These are phyloP conservation scores for Anaspis maculata DNA, from an alignment of 2,888 invertebrate species.

Conservation along the genomic window DNA sequence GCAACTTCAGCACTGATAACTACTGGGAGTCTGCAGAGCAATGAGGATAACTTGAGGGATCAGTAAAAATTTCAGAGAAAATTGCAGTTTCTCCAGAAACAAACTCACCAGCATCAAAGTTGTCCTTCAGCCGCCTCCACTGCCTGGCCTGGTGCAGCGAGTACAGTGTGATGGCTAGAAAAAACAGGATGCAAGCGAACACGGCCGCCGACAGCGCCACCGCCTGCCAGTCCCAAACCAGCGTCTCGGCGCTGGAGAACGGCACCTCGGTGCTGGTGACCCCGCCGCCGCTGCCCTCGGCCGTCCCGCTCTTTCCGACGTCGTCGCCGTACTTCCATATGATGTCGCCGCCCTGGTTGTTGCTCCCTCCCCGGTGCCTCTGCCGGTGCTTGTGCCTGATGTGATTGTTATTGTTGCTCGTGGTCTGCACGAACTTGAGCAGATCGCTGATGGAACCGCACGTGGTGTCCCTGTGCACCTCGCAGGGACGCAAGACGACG, in stretches of 20 bases:
- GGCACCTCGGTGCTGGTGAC: constrained; percentile 38
- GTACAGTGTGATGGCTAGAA: constrained; percentile 67
- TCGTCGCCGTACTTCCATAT: constrained; percentile 21
- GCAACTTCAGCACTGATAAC: too few species aligned
- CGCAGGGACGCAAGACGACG: constrained; percentile 65
- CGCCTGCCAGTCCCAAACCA: constrained; percentile 67
- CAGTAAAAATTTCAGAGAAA: too few species aligned
- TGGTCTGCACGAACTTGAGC: constrained; percentile 12
- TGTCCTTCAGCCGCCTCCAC: constrained; percentile 70
- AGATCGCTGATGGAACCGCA: constrained; percentile 61
- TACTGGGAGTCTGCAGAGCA: too few species aligned
- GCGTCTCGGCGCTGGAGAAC: constrained; percentile 42
- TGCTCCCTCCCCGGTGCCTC: constrained; percentile 21
- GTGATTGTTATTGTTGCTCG: constrained; percentile 4
- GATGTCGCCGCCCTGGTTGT: constrained; percentile 15
- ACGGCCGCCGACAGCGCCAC: constrained; percentile 64
- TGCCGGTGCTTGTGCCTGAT: constrained; percentile 24
- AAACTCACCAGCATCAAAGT: constrained; percentile 69
- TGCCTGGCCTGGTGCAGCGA: constrained; percentile 70
- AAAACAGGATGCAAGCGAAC: constrained; percentile 70
- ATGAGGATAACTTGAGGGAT: too few species aligned
- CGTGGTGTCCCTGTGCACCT: constrained; percentile 64
- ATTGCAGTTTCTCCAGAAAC: too few species aligned
- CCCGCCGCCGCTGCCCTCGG: constrained; percentile 30
- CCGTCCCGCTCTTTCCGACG: constrained; percentile 10